phyloP scores from a whole-genome alignment of 2,888 invertebrate genomes.

The Drosophila conformis region DNA sequence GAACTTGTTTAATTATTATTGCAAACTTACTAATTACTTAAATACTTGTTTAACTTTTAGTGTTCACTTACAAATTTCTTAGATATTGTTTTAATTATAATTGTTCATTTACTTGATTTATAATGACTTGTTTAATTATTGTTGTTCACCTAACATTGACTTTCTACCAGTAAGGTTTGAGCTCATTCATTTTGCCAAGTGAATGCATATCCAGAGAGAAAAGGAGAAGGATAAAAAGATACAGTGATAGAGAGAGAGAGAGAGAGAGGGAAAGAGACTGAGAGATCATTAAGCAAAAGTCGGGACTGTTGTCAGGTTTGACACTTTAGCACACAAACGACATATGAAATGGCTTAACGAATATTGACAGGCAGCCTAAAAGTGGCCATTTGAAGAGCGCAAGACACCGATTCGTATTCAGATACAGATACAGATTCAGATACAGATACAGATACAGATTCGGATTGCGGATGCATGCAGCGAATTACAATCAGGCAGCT shows the following conservation, averaged over 20 bases:
- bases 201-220: slow-evolving; percentile 2
- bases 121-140: not conserved
- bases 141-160: not conserved
- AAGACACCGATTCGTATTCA: slow-evolving; percentile 34
- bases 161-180: not conserved
- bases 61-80: not conserved
- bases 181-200: slow-evolving; percentile 17
- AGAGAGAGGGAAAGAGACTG: slow-evolving; percentile 8
- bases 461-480: slow-evolving; percentile 51
- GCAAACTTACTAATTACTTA: not conserved
- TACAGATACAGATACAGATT: slow-evolving; percentile 23
- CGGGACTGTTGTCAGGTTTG: slow-evolving; percentile 78
- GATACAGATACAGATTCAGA: slow-evolving; percentile 26
- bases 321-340: slow-evolving; percentile 80
- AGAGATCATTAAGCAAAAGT: slow-evolving; percentile 79
- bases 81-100: not conserved
- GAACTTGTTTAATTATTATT: not conserved
- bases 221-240: slow-evolving; percentile 3
- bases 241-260: not conserved
- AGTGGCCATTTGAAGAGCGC: slow-evolving; percentile 67
- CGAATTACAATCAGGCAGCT: slow-evolving; percentile 58
- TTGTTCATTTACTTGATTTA: not conserved
- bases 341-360: slow-evolving; percentile 80
- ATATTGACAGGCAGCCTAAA: slow-evolving; percentile 79
- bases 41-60: not conserved